Conservation (phyloP, 1,140 invertebrate genomes). For the Trichomalopsis sarcophagae region DNA sequence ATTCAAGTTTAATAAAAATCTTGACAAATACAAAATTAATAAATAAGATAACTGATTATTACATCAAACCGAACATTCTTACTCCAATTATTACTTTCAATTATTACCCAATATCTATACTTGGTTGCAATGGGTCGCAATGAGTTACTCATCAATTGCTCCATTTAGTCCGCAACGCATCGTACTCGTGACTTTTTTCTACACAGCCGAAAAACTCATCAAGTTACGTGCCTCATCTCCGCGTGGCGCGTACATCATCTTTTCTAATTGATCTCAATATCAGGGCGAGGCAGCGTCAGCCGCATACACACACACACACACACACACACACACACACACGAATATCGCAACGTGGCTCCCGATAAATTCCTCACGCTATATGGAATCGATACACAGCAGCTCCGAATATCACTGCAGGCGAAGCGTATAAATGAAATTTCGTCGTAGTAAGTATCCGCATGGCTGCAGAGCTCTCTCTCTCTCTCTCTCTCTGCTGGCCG, state of each 20-base stretch:
- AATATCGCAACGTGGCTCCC: not conserved
- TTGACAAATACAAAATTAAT: no score
- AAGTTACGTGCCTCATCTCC: not conserved
- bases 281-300: not conserved
- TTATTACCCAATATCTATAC: not conserved
- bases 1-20: no score
- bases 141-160: not conserved
- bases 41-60: no score
- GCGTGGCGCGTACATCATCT: not conserved
- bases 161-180: not conserved
- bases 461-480: not conserved
- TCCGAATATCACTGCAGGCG: not conserved
- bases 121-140: not conserved
- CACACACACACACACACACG: not conserved
- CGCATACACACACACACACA: not conserved
- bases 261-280: not conserved
- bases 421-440: not conserved
- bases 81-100: not conserved
- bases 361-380: not conserved
- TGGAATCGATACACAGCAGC: not conserved
- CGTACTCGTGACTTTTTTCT: not conserved
- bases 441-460: not conserved
- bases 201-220: not conserved
- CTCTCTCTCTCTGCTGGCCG: no score
- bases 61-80: no score